Evolutionary conservation across 2,888 invertebrate genomes (phyloP).

Genomic region (Hedya salicella): DNA sequence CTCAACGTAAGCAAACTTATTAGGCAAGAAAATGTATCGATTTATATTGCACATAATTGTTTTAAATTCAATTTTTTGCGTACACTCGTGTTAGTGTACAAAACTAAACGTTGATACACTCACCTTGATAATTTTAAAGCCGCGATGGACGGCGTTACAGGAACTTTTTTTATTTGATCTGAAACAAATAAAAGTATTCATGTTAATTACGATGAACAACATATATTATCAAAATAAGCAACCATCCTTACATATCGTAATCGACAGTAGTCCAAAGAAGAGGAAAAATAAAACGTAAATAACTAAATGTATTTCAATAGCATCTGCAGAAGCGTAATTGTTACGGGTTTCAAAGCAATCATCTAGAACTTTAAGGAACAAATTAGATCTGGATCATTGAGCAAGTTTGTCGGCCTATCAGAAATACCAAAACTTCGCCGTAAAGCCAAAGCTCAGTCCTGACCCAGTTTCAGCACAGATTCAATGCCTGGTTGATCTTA

Average conservation of each 20-base stretch:
- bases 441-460: slow-evolving; percentile 18
- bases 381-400: slow-evolving; percentile 8
- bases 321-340: too few species aligned
- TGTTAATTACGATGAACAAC: not conserved
- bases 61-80: too few species aligned
- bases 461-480: slow-evolving; percentile 30
- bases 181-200: slow-evolving; percentile 56
- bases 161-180: slow-evolving; percentile 76
- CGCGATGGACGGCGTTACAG: slow-evolving; percentile 74
- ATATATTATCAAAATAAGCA: not conserved
- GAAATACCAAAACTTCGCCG: slow-evolving; percentile 29
- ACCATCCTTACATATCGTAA: too few species aligned
- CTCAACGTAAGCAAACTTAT: too few species aligned
- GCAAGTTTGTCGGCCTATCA: slow-evolving; percentile 10
- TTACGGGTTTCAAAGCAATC: not conserved
- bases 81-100: too few species aligned
- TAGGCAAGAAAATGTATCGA: too few species aligned
- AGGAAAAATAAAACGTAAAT: too few species aligned
- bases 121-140: slow-evolving; percentile 72
- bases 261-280: too few species aligned
- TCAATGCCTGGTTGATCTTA: slow-evolving; percentile 28
- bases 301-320: too few species aligned
- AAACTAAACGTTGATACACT: slow-evolving; percentile 51
- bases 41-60: too few species aligned
- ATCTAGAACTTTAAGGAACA: slow-evolving; percentile 6